phyloP scores from a whole-genome alignment of 2,797 vertebrate genomes.

The Amblyraja radiata region DNA sequence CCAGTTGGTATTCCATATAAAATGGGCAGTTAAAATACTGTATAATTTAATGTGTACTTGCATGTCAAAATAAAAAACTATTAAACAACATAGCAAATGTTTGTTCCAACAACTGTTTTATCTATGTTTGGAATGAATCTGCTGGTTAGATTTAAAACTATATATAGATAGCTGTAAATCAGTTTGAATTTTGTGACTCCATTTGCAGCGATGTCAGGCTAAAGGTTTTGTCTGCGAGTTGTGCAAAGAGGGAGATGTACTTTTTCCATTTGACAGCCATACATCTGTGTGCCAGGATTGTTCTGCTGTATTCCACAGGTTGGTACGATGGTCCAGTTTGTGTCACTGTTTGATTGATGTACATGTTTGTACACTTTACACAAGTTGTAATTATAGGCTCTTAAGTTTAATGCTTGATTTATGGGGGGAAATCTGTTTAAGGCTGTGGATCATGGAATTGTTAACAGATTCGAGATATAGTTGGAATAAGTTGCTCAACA shows the following conservation, averaged over 20 bases:
- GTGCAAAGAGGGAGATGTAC: conserved; percentile 89
- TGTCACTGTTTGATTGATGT: neutral
- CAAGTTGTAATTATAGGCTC: neutral
- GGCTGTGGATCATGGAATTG: neutral
- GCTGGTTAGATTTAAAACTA: neutral
- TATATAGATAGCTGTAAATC: neutral
- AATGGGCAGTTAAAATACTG: neutral
- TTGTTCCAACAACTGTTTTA: neutral
- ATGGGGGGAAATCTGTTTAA: neutral
- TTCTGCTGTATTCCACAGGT: conserved; percentile 95
- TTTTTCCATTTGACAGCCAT: conserved; percentile 97
- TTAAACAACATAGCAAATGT: neutral
- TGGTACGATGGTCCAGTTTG: conserved; percentile 41
- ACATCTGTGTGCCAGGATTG: conserved; percentile 88
- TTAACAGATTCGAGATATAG: neutral
- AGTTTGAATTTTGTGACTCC: neutral
- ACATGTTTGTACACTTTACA: too few relatives aligned
- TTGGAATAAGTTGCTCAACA: neutral
- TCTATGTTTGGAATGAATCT: neutral
- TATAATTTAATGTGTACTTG: too few relatives aligned
- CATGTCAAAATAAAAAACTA: neutral
- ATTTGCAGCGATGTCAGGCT: conserved; percentile 80
- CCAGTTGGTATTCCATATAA: too few relatives aligned
- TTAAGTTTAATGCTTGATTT: neutral
- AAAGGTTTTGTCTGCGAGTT: conserved; percentile 96